Base-by-base conservation (phyloP, 2,797 vertebrate species). In the Melanotaenia boesemani region DNA sequence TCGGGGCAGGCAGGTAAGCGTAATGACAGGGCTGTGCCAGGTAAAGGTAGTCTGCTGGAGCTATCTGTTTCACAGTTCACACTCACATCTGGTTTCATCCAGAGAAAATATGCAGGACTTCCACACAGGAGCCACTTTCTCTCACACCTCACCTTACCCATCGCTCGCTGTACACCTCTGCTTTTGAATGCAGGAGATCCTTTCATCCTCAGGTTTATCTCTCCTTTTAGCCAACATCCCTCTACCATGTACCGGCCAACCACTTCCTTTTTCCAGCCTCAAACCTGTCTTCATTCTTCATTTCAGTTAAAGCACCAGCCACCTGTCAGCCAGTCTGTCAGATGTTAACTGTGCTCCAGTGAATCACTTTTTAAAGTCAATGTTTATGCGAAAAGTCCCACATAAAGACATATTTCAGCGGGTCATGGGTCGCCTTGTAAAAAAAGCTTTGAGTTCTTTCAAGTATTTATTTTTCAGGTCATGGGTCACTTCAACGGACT, bases 11-110 rank as follows among this genome's bases (percentile, higher is more conserved):
- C 72, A 62, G 72, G 44, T 41, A 30, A 22, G 26, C 0, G 39
- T 93, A 92, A 93, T 93, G 82, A 93, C 87, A 92, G 91, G 88
- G 77, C 80, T 54, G 71, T 7, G 64, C 52, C 64, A 46, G 76
- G 72, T 79, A 52, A 77, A 80, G 77, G 74, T 50, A 30, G 50
- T 71, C 85, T 79, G 76, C 69, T 59, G 62, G 82, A 82, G 68
- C 78, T 74, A 83, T 85, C 82, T 86, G 86, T 64, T 52, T 84
- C 37, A 12, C 44, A 41, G 76, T 69, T 81, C 61, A 16, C 62
- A 16, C 63, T 83, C 88, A 93, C 92, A 93, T 88, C 92, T 93
- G 92, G 90, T 92, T 92, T 89, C 56, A 86, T 88, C 86, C 4
- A 41, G 26, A 52, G 74, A 76, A 90, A 86, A 80, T 83, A 90